A percentile compares a stretch with the other conserved stretches of the same genome.
These are phyloP conservation scores for Tauraco hartlaubi DNA, from an alignment of 2,797 vertebrate species.

Conservation along the genomic window DNA sequence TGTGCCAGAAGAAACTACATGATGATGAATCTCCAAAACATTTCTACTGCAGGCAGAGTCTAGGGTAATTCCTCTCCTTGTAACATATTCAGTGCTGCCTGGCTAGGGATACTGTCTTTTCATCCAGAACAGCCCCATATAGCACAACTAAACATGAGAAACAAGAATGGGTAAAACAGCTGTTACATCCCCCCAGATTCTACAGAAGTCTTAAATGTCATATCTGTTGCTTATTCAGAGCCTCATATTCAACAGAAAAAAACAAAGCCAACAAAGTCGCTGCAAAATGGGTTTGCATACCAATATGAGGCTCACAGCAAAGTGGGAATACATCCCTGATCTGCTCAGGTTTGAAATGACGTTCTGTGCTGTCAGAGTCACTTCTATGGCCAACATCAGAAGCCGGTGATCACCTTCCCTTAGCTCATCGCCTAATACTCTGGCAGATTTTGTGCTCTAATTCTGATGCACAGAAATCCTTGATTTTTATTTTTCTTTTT, in stretches of 20 bases:
- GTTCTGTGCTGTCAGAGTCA: neutral
- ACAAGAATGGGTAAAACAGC: neutral
- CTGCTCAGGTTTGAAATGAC: neutral
- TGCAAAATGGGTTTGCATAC: neutral
- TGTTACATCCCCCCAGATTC: neutral
- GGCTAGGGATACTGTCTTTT: neutral
- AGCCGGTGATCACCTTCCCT: accelerated
- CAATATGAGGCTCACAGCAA: neutral
- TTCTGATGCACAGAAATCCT: neutral
- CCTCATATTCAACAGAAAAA: neutral
- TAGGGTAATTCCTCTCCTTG: neutral
- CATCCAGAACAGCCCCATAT: neutral
- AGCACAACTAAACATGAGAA: neutral
- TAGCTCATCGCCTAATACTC: neutral
- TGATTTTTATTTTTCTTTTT: neutral
- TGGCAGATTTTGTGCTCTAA: neutral
- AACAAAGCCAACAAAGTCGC: neutral
- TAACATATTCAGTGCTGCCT: neutral
- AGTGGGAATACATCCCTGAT: neutral
- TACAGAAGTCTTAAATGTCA: neutral
- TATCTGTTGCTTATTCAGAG: neutral
- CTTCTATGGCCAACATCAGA: neutral
- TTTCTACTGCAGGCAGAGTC: neutral
- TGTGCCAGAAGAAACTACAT: neutral
- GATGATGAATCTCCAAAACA: slow-evolving; percentile 21